These are phyloP conservation scores for Deroplatys truncata DNA, from an alignment of 2,888 invertebrate genomes.

Conservation along the genomic window DNA sequence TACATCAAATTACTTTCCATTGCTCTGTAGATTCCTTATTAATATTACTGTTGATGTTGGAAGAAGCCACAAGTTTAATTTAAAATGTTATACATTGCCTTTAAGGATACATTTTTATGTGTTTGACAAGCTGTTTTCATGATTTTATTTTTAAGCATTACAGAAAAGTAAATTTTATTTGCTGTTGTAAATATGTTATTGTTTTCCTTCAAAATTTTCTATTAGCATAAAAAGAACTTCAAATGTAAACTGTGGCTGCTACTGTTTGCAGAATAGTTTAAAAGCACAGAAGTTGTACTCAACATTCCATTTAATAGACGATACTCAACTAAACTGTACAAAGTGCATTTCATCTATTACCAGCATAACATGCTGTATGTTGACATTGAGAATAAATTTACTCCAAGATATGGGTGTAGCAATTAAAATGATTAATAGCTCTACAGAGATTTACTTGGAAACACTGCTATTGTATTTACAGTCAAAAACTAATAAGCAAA, in stretches of 20 bases:
- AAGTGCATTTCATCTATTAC: neutral
- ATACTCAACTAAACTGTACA: neutral
- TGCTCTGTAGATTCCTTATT: neutral
- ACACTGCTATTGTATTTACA: neutral
- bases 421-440: neutral
- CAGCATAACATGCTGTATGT: neutral
- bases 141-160: neutral
- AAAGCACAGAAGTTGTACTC: neutral
- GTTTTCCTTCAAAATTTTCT: too few species aligned
- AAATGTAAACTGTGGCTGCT: too few species aligned
- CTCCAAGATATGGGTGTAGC: neutral
- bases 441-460: neutral
- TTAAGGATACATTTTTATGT: neutral
- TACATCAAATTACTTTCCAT: neutral
- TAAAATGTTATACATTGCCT: neutral
- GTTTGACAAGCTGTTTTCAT: neutral
- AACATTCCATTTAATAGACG: neutral
- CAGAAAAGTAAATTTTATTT: neutral
- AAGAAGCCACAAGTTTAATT: neutral
- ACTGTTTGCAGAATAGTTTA: neutral
- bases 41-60: neutral
- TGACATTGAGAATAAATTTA: neutral
- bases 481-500: neutral
- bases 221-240: too few species aligned
- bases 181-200: neutral